phyloP scores from a whole-genome alignment of 2,113 vertebrate genomes.

The Pandion haliaetus region DNA sequence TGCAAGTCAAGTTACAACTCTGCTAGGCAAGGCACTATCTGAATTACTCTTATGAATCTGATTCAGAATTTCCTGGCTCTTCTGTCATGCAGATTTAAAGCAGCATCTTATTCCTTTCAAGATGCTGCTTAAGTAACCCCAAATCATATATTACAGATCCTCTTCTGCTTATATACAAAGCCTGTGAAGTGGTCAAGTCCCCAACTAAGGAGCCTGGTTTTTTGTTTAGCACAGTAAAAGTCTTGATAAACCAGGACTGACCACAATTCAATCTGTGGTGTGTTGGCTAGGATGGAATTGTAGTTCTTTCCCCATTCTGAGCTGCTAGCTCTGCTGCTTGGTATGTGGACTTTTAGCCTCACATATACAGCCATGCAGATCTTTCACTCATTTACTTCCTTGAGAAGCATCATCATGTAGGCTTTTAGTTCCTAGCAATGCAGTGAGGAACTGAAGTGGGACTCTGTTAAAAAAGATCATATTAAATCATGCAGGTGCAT shows the following conservation, averaged over 20 bases:
- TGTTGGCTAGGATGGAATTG: background rate
- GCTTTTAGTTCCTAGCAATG: background rate
- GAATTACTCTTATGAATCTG: background rate
- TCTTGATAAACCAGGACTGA: background rate
- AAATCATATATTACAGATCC: background rate
- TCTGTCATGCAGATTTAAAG: background rate
- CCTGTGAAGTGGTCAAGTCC: background rate
- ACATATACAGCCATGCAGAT: background rate
- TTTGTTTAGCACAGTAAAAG: background rate
- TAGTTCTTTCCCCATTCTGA: background rate
- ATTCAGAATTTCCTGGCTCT: background rate
- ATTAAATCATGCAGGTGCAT: background rate
- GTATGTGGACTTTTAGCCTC: background rate
- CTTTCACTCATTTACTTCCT: background rate
- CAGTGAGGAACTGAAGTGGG: background rate
- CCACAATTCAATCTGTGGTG: background rate
- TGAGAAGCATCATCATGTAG: background rate
- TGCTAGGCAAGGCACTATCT: background rate
- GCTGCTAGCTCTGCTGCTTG: background rate
- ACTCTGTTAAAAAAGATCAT: background rate
- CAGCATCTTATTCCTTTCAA: background rate
- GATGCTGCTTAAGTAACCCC: background rate
- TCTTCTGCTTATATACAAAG: background rate
- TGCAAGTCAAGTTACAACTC: background rate
- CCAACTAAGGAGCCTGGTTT: rapidly evolving